These are phyloP conservation scores for Trachelipus rathkii DNA, from an alignment of 1,140 invertebrate species.

Conservation along the genomic window DNA sequence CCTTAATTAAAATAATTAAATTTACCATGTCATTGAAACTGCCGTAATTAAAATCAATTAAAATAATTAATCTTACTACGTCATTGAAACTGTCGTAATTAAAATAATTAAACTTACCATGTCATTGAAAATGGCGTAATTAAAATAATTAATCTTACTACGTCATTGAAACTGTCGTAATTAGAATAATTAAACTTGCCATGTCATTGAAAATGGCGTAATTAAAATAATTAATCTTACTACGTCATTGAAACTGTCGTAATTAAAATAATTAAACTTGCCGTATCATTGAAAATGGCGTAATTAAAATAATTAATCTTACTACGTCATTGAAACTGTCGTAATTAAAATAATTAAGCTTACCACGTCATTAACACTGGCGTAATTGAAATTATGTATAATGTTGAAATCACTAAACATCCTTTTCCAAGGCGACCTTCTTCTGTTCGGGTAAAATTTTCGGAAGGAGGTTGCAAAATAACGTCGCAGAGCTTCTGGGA, in stretches of 20 bases:
- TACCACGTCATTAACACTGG: too few species aligned
- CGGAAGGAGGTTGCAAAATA: constrained; percentile 49
- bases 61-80: too few species aligned
- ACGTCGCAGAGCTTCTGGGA: constrained; percentile 51
- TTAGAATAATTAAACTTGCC: constrained; percentile 25
- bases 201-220: constrained; percentile 14
- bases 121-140: too few species aligned
- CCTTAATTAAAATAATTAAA: too few species aligned
- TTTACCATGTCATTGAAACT: too few species aligned
- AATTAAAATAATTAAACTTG: too few species aligned
- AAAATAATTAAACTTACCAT: too few species aligned
- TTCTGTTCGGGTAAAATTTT: constrained; percentile 51
- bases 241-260: not conserved
- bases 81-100: too few species aligned
- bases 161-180: too few species aligned
- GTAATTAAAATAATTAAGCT: constrained; percentile 34
- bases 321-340: not conserved
- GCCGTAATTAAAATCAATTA: too few species aligned
- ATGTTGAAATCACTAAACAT: constrained; percentile 39
- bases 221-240: constrained; percentile 33
- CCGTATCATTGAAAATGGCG: too few species aligned
- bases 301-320: constrained; percentile 24
- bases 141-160: too few species aligned
- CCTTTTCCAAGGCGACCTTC: constrained; percentile 23
- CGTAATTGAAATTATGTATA: constrained; percentile 32